These are phyloP conservation scores for Orthosia incerta DNA, from an alignment of 2,888 invertebrate genomes.

Conservation along the genomic window DNA sequence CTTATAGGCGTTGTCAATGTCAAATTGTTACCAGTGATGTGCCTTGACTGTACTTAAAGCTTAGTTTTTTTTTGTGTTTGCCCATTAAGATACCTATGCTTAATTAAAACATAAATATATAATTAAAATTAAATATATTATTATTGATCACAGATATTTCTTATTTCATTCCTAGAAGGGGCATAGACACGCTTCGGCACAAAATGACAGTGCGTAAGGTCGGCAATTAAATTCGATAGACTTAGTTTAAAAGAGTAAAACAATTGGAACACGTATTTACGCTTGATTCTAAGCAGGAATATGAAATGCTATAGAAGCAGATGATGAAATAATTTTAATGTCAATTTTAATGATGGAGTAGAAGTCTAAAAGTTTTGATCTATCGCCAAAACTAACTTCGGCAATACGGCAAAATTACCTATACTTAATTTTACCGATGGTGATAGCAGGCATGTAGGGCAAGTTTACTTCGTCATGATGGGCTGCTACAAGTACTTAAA, in stretches of 20 bases:
- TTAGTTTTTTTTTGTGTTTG: conserved; percentile 10
- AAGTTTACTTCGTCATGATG: background rate
- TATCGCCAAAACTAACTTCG: background rate
- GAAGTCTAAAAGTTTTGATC: background rate
- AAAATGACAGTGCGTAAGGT: background rate
- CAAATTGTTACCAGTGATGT: background rate
- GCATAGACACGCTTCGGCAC: background rate
- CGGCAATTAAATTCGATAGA: background rate
- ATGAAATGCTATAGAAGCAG: background rate
- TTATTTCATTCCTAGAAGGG: conserved; percentile 14
- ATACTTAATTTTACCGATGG: background rate
- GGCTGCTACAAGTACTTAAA: background rate
- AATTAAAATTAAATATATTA: conserved; percentile 17
- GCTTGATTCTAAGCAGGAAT: background rate
- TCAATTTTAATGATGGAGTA: background rate
- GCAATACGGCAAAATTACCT: background rate
- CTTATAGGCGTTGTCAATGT: background rate
- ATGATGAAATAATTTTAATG: background rate
- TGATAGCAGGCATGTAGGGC: background rate
- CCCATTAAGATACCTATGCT: background rate
- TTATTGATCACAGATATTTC: conserved; percentile 35
- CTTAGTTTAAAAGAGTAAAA: background rate
- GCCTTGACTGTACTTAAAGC: background rate
- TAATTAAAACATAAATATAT: background rate
- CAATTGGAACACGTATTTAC: background rate